Percentiles rank a stretch among this genome's conserved stretches.
Evolutionary conservation across 2,797 vertebrate species (phyloP).

Genomic region (Anas acuta): DNA sequence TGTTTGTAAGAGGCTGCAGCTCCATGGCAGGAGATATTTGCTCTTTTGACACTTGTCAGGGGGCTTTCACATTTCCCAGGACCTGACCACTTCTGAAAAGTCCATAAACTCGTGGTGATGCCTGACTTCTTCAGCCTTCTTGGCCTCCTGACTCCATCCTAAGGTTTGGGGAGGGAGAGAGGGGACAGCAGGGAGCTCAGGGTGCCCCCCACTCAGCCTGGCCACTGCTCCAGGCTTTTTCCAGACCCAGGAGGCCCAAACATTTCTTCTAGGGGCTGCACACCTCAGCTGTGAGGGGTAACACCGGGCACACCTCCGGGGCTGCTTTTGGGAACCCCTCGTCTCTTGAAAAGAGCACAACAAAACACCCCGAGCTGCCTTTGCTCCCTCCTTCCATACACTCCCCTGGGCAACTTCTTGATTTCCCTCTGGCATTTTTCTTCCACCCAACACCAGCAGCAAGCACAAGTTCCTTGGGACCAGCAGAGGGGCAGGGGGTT

Average conservation of each 20-base stretch:
- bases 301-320: accelerated
- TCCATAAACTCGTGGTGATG: neutral
- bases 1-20: neutral
- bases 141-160: neutral
- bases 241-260: neutral
- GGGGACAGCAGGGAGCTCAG: accelerated
- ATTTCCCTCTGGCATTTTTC: neutral
- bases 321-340: neutral
- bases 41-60: accelerated
- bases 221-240: neutral
- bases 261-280: neutral
- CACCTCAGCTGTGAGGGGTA: accelerated
- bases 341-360: neutral
- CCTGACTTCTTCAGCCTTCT: neutral
- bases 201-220: neutral
- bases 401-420: neutral
- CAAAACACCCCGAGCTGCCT: neutral
- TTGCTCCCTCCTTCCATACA: neutral
- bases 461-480: neutral
- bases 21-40: accelerated
- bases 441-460: neutral
- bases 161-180: neutral
- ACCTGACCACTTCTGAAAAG: accelerated
- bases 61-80: accelerated
- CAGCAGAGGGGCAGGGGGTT: neutral